These are phyloP conservation scores for Ictalurus furcatus DNA, from an alignment of 2,113 vertebrate genomes.

Conservation along the genomic window DNA sequence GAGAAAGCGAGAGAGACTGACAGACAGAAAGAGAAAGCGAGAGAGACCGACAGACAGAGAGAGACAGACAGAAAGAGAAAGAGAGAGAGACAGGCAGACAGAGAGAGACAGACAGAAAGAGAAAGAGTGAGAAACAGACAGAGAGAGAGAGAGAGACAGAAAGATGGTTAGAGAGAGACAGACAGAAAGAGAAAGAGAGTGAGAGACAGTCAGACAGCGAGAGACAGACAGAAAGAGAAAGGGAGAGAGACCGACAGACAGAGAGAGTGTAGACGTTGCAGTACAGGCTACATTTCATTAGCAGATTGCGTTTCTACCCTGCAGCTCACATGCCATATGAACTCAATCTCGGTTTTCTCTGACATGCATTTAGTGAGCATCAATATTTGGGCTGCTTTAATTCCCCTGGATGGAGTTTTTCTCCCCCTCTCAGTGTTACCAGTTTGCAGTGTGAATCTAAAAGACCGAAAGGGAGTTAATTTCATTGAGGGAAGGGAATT, in stretches of 20 bases:
- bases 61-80: not conserved
- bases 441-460: not conserved
- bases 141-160: not conserved
- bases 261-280: not conserved
- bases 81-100: not conserved
- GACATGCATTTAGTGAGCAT: constrained; percentile 71
- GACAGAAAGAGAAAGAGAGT: not conserved
- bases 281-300: constrained; percentile 67
- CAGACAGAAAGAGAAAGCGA: not conserved
- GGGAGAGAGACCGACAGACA: not conserved
- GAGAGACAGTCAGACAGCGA: not conserved
- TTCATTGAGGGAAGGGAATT: not conserved
- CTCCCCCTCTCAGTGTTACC: not conserved
- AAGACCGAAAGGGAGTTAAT: not conserved
- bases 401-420: constrained; percentile 20
- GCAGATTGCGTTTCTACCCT: constrained; percentile 56
- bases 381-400: constrained; percentile 67
- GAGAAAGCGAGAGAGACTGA: not conserved
- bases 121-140: not conserved
- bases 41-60: not conserved
- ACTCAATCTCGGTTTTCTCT: constrained; percentile 69
- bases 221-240: not conserved
- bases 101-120: not conserved
- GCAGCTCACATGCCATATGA: constrained; percentile 65
- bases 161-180: not conserved